Base-by-base conservation (phyloP, 2,888 invertebrate species). In the Temnothorax unifasciatus region DNA sequence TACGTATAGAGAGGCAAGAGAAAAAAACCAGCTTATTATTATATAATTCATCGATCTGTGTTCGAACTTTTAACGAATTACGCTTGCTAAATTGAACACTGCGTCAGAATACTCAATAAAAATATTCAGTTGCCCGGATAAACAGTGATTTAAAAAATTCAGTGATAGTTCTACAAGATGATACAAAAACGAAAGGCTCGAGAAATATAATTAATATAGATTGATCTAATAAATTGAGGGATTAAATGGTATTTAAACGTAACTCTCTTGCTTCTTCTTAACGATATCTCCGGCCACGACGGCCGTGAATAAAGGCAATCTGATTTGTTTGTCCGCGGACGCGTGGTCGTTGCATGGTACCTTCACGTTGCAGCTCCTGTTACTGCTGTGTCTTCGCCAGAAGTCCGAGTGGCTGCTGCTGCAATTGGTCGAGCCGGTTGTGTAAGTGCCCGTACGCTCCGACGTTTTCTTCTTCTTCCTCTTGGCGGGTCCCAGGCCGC, bases 381-480 rank as follows among this genome's bases (percentile, higher is more conserved):
- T 94, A 87, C 93, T 94, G 88, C 96, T 96, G 90, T 96, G 96
- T 50, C 96, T 93, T 90, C 96, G 96, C 96, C 97, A 96, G 90
- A 96, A 96, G 59, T 94, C 93, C 63, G 93, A 93, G 41, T 93
- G 93, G 84, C 92, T 93, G 86, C 92, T 92, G 86, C 93, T 94
- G 82, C 91, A 92, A 68, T 93, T 94, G 1, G 93, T 93, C 59
- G 91, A 94, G 82, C 92, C 94, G 41, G 92, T 93, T 61, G 92
- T 93, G 77, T 90, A 91, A 0, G 93, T 94, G n/a, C 89, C 90
- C 1, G 91, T 91, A 2, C 91, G 85, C 8, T 90, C 91, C 15
- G 88, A 88, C 21, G 85, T 89, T 25, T 90, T 90, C 83, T 90
- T 88, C 68, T 91, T 91, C 64, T 90, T 90, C 77, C 88, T 87